Evolutionary conservation across 2,797 vertebrate species (phyloP).

Genomic region (Streptopelia turtur): DNA sequence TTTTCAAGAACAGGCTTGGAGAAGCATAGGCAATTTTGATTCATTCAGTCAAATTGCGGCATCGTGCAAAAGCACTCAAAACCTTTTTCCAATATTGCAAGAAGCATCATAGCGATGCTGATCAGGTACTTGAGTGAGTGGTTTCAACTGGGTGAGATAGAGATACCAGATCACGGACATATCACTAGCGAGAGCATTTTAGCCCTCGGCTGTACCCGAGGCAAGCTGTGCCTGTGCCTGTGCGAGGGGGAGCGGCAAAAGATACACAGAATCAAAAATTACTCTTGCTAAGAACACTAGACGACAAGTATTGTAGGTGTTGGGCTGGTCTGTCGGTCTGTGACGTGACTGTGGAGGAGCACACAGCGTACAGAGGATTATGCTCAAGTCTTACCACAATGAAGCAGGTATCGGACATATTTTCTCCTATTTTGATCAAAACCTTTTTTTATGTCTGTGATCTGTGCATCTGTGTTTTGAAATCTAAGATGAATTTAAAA

Average conservation of each 20-base stretch:
- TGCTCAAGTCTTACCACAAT: not conserved
- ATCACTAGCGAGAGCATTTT: not conserved
- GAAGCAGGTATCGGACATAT: not conserved
- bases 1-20: not conserved
- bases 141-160: not conserved
- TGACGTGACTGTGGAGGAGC: not conserved
- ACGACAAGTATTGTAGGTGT: not conserved
- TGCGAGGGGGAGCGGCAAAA: not conserved
- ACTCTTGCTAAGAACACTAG: not conserved
- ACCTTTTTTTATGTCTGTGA: not conserved
- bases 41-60: not conserved
- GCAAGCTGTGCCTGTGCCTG: not conserved
- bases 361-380: not conserved
- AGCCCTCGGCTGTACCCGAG: not conserved
- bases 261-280: not conserved
- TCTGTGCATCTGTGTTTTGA: not conserved
- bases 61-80: conserved; percentile 6
- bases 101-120: not conserved
- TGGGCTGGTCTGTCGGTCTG: not conserved
- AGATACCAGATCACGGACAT: not conserved
- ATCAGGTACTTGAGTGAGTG: not conserved
- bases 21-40: not conserved
- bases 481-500: not conserved
- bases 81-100: not conserved
- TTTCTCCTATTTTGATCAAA: not conserved